These are phyloP conservation scores for Conistra vaccinii DNA, from an alignment of 2,888 invertebrate species.

Conservation along the genomic window DNA sequence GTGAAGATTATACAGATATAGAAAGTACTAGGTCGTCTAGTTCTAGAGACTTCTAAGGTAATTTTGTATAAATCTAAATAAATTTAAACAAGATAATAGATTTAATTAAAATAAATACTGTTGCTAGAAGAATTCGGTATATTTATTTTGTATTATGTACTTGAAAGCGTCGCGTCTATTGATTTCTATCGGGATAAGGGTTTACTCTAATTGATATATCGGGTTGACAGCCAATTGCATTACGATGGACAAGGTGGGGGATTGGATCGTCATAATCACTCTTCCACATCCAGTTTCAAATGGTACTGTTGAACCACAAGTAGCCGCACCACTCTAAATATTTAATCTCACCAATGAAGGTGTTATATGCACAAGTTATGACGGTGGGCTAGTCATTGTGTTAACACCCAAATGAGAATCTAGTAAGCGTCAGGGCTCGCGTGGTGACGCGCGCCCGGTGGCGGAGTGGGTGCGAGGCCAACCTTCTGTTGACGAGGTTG, in stretches of 20 bases:
- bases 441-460: constrained; percentile 54
- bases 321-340: constrained; percentile 82
- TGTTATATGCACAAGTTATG: constrained; percentile 59
- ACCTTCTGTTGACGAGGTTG: constrained; percentile 99
- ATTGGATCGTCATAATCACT: constrained; percentile 81
- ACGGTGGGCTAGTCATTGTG: constrained; percentile 83
- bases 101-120: constrained; percentile 51
- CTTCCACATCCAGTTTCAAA: constrained; percentile 89
- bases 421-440: constrained; percentile 80
- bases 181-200: constrained; percentile 52
- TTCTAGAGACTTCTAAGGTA: constrained; percentile 77
- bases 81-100: constrained; percentile 58
- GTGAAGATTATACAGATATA: constrained; percentile 86
- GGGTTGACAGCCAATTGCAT: constrained; percentile 71
- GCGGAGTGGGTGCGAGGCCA: constrained; percentile 85
- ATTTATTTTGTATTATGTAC: constrained; percentile 69
- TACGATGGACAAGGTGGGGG: constrained; percentile 65
- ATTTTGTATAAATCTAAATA: constrained; percentile 58
- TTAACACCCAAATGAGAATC: constrained; percentile 86
- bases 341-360: constrained; percentile 71
- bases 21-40: constrained; percentile 80
- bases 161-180: constrained; percentile 63
- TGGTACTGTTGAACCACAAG: constrained; percentile 83
- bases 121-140: constrained; percentile 63
- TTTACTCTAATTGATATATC: constrained; percentile 45